Evolutionary conservation across 1,140 invertebrate species (phyloP).

Genomic region (Apolygus lucorum): DNA sequence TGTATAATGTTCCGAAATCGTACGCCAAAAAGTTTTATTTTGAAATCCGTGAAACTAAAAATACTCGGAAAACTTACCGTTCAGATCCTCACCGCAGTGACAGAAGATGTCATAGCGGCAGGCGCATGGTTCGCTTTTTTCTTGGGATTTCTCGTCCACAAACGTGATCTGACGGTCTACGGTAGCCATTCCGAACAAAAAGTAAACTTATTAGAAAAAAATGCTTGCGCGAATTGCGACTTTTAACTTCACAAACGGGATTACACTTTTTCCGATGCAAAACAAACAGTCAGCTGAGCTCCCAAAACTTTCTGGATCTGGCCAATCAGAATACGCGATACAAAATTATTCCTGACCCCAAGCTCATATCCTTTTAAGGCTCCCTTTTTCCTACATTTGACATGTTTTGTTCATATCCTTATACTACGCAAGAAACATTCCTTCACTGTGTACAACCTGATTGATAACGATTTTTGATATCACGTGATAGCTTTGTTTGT

Average conservation of each 20-base stretch:
- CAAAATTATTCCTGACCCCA: no score
- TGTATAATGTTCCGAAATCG: no score
- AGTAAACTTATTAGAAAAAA: not conserved
- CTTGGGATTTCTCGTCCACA: conserved; percentile 4
- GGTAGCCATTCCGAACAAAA: conserved; percentile 17
- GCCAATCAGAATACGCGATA: no score
- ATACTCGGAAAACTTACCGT: conserved; percentile 18
- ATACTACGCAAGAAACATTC: no score
- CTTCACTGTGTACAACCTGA: no score
- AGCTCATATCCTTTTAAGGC: no score
- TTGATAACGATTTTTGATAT: no score
- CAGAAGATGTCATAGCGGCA: conserved; percentile 13
- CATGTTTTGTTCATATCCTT: no score
- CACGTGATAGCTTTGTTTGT: no score
- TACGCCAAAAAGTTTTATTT: no score
- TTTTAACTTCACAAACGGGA: not conserved
- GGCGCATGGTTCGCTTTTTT: conserved; percentile 15
- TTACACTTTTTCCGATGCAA: not conserved
- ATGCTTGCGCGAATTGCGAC: not conserved
- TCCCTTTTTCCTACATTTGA: no score
- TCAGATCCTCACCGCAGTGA: conserved; percentile 10
- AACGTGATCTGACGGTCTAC: conserved; percentile 16
- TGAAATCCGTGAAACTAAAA: no score
- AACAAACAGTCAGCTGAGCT: conserved; percentile 7
- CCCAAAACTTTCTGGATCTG: not conserved